Evolutionary conservation across 1,140 invertebrate species (phyloP), one percentile per base, ranked within the genome.

Genomic region (Tetranychus cinnabarinus): DNA sequence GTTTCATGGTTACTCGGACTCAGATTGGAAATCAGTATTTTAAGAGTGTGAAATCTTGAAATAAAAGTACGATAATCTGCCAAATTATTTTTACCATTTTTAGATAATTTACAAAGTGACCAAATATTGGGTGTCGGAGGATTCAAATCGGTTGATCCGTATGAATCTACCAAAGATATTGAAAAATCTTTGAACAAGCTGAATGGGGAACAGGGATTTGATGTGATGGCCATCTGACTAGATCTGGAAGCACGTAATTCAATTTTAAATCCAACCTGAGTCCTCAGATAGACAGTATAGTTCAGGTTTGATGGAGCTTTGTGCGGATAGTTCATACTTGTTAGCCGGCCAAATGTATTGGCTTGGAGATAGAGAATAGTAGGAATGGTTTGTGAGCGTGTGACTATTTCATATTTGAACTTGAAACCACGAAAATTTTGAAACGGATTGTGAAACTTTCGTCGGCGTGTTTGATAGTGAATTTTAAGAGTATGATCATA

Each of bases 221-320:
- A 56, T 77, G 39, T 6, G 39, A 42, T 42, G 10, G 10, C 5
- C 39, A 42, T 52, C 10, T 12, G 15, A 35, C 23, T 50, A 10
- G 46, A 31, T 54, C 64, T 61, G 81, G 56, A 61, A 62, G 65
- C 65, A 8, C 39, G 58, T 10, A 81, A 63, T 34, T 75, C 73
- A 46, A 82, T 75, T n/a, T 73, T 70, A 61, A 77, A 72, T 23
- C 79, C 79, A 7, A 77, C 66, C 3, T 78, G 78, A 6, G 78
- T 77, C 2, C 78, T 69, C 10, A 82, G 70, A 56, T 74, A 72
- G 47, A 78, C 73, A 2, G 74, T 72, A 56, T 77, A 76, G 66
- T 77, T 75, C 3, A 77, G 67, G 36, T 72, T 69, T 7, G 69
- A 61, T 10, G 78, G 77, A 13, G 76, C 72, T 31, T 64, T 63